Percentiles rank a stretch among this genome's conserved stretches.
phyloP scores from a whole-genome alignment of 1,140 invertebrate genomes.

The Lepidotrigona ventralis region DNA sequence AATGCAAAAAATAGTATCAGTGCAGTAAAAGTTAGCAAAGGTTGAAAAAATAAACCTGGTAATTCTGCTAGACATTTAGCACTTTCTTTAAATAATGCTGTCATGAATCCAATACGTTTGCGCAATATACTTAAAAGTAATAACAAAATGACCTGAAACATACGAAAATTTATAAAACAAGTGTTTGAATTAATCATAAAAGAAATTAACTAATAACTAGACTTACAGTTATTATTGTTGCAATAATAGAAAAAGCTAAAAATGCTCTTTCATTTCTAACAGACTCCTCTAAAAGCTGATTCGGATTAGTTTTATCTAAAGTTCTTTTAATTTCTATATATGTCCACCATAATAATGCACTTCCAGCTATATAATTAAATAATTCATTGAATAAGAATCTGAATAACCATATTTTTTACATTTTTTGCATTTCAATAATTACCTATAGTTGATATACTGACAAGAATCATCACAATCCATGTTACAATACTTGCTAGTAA shows the following conservation, averaged over 20 bases:
- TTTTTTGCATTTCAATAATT: constrained; percentile 47
- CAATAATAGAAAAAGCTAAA: constrained; percentile 90
- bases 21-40: constrained; percentile 90
- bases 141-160: constrained; percentile 88
- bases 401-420: neutral
- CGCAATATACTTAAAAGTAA: constrained; percentile 90
- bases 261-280: constrained; percentile 93
- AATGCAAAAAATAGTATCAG: constrained; percentile 90
- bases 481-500: constrained; percentile 91
- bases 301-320: constrained; percentile 83
- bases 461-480: constrained; percentile 91
- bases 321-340: constrained; percentile 89
- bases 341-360: constrained; percentile 92
- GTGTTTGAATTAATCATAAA: constrained; percentile 5
- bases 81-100: constrained; percentile 92
- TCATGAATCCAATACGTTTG: constrained; percentile 89
- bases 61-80: constrained; percentile 91
- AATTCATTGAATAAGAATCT: neutral
- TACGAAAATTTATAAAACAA: constrained; percentile 52
- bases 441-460: constrained; percentile 88
- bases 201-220: constrained; percentile 26
- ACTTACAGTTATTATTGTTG: constrained; percentile 92
- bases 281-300: constrained; percentile 86
- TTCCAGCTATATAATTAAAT: constrained; percentile 82
- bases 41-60: constrained; percentile 93